Conservation (phyloP, 2,113 vertebrate species). For the Jaculus jaculus region DNA sequence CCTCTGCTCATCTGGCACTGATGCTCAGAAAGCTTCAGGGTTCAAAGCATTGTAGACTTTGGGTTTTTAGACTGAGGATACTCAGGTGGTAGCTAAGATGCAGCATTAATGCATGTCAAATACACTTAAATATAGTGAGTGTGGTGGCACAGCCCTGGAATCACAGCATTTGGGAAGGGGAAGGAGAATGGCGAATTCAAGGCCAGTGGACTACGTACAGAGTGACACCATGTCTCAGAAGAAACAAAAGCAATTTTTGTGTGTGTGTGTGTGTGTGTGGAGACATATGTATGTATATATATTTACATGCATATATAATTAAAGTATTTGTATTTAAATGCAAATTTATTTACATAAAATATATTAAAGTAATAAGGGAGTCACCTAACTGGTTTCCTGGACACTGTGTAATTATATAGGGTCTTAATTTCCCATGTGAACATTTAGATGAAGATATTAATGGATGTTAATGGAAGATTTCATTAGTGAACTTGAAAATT, state of each 20-base stretch:
- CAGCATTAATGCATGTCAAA: background rate
- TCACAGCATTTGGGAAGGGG: background rate
- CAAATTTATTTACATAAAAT: background rate
- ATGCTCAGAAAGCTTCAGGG: background rate
- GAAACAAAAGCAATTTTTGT: no score
- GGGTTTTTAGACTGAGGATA: background rate
- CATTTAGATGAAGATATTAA: constrained; percentile 19
- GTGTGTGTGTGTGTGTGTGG: no score
- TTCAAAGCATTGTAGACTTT: background rate
- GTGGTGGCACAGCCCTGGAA: background rate
- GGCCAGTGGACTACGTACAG: background rate
- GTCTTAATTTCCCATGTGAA: background rate
- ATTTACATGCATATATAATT: background rate
- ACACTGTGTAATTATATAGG: background rate
- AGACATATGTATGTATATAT: no score
- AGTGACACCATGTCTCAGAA: background rate
- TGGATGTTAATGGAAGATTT: background rate
- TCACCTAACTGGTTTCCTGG: background rate
- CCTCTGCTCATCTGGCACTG: background rate
- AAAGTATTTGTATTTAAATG: constrained; percentile 13
- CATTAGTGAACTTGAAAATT: background rate
- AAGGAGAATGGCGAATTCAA: background rate
- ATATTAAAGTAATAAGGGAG: background rate
- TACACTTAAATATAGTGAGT: background rate
- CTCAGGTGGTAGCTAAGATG: background rate